Evolutionary conservation across 2,888 invertebrate genomes (phyloP), one percentile per base, ranked within the genome.

Genomic region (Oscheius myriophilus): DNA sequence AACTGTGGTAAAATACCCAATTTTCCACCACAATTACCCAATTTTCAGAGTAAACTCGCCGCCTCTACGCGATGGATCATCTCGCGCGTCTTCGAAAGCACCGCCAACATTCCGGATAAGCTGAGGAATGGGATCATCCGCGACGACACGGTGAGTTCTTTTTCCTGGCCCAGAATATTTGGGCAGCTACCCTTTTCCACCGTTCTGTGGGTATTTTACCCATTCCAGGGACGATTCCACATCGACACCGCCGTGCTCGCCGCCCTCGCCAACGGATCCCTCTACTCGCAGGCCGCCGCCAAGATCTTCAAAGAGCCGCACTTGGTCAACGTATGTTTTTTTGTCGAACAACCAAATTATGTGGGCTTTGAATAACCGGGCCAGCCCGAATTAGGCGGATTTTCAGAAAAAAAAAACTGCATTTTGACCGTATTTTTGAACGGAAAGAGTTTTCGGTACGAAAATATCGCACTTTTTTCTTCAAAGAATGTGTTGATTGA

Each of bases 271-370:
- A 81, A 80, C 68, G 86, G 88, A 70, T 87, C 87, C 53, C 78
- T 89, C 33, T 89, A 89, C 81, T 87, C 87, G 65, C 86, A 85
- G 70, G 88, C 88, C 4, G 88, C 88, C 67, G 81, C 85, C 23
- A 87, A 87, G 67, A 87, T 88, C 80, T 88, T 89, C 81, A 81
- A 82, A 43, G 81, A 86, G 69, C 72, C 74, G 2, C 63, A 77
- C 12, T 67, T 86, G n/a, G 75, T 85, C 2, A 75, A 76, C 61
- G 83, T 84, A 61, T 69, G 73, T 68, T 49, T 12, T 61, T 12
- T 7, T 42, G 33, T 33, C 9, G 4, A 33, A 33, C 9, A 33
- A 6, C 4, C 33, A 33, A 33, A 33, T 33, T 33, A 33, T 33
- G 9, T 33, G 33, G n/a, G n/a, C n/a, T n/a, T 9, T 33, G 9